These are phyloP conservation scores for Anas bernieri DNA, from an alignment of 2,797 vertebrate species.

Conservation along the genomic window DNA sequence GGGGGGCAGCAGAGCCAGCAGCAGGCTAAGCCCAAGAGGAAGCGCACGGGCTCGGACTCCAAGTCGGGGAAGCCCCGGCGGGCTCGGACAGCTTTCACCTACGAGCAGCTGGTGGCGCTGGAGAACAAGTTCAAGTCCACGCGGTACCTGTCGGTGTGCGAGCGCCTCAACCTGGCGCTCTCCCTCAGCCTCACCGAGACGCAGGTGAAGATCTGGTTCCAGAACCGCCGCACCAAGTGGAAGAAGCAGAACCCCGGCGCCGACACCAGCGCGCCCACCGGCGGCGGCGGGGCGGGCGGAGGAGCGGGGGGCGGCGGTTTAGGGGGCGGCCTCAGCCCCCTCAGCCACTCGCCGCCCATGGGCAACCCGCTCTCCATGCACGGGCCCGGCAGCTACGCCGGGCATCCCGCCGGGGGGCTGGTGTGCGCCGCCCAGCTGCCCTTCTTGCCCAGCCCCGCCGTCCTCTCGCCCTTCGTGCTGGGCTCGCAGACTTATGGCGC, in stretches of 20 bases:
- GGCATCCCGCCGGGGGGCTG: constrained; percentile 87
- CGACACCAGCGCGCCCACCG: constrained; percentile 91
- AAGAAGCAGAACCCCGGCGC: constrained; percentile 97
- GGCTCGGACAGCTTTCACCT: constrained; percentile 95
- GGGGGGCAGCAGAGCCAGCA: constrained; percentile 61
- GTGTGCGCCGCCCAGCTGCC: constrained; percentile 92
- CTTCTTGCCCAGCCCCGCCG: constrained; percentile 92
- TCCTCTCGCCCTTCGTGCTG: constrained; percentile 95
- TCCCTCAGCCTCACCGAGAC: constrained; percentile 95
- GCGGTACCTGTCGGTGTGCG: constrained; percentile 94
- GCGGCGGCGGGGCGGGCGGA: constrained; percentile 71
- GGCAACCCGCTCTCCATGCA: constrained; percentile 91
- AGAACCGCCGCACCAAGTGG: constrained; percentile 98
- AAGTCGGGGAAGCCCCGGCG: constrained; percentile 94
- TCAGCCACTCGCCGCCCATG: constrained; percentile 93
- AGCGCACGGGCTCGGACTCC: constrained; percentile 92
- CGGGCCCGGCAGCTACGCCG: constrained; percentile 76
- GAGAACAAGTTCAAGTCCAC: constrained; percentile 94
- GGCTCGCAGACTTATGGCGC: constrained; percentile 94
- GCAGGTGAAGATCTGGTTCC: constrained; percentile 99
- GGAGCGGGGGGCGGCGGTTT: constrained; percentile 75
- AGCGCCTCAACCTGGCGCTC: constrained; percentile 92
- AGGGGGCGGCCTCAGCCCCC: constrained; percentile 86
- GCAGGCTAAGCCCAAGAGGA: constrained; percentile 89
- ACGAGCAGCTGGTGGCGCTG: constrained; percentile 94